phyloP scores from a whole-genome alignment of 2,888 invertebrate genomes.

The Ischnura elegans region DNA sequence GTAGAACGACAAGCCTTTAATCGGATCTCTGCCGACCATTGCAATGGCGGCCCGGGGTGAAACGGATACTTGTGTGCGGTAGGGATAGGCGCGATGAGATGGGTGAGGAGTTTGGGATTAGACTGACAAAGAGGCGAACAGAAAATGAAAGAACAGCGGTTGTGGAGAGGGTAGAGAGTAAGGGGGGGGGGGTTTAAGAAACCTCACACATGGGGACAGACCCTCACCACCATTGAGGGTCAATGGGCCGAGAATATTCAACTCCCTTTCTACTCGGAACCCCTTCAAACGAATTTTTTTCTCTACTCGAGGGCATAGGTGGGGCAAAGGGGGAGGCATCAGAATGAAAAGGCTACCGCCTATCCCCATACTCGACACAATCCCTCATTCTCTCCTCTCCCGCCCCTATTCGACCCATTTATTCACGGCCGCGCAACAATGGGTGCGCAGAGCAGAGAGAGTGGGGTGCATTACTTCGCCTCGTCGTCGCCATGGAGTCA shows the following conservation, averaged over 20 bases:
- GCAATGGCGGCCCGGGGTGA: neutral
- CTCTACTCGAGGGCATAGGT: neutral
- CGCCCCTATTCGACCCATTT: too few species aligned
- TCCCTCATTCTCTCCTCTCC: neutral
- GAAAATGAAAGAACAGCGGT: neutral
- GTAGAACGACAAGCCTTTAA: too few species aligned
- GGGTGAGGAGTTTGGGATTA: neutral
- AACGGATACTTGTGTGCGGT: neutral
- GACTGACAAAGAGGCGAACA: neutral
- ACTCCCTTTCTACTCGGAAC: neutral
- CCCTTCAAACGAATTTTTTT: neutral
- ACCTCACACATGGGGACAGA: conserved; percentile 13
- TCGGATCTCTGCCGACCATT: neutral
- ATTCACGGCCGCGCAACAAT: conserved; percentile 55
- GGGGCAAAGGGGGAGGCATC: neutral
- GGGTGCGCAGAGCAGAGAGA: neutral
- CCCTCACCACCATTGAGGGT: neutral
- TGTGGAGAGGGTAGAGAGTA: neutral
- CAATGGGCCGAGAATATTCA: conserved; percentile 47
- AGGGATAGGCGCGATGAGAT: neutral
- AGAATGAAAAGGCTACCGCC: conserved; percentile 41
- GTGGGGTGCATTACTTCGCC: conserved; percentile 29
- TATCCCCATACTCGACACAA: neutral
- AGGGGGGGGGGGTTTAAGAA: neutral
- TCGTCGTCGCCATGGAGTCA: conserved; percentile 30